Conservation (phyloP, 1,140 invertebrate genomes). For the Drosophila nigrodunni region DNA sequence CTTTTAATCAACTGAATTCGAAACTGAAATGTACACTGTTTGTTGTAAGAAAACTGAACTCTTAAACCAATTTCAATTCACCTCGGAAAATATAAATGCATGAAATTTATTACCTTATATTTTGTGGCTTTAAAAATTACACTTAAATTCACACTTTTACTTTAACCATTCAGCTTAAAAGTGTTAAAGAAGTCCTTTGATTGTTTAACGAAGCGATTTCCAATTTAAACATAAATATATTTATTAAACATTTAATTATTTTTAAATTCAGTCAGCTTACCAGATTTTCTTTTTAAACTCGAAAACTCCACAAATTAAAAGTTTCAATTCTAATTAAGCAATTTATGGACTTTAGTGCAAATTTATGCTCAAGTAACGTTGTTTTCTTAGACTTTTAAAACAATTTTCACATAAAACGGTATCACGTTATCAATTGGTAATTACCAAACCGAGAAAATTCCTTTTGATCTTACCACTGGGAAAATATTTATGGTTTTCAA, state of each 20-base stretch:
- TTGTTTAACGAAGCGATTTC: too few species aligned
- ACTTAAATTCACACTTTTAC: too few species aligned
- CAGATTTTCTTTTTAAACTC: constrained; percentile 4
- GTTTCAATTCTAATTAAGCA: constrained; percentile 13
- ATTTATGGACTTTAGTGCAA: constrained; percentile 20
- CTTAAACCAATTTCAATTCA: too few species aligned
- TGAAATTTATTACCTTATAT: background rate
- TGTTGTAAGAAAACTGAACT: background rate
- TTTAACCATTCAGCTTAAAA: too few species aligned
- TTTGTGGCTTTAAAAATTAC: background rate
- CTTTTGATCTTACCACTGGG: constrained; percentile 55
- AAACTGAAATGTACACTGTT: background rate
- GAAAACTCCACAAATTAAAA: constrained; percentile 33
- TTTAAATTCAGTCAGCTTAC: constrained; percentile 4
- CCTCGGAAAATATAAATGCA: too few species aligned
- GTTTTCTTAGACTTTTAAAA: constrained; percentile 18
- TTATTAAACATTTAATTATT: background rate
- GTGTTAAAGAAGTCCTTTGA: too few species aligned
- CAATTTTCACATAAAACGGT: constrained; percentile 54
- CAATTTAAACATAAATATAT: too few species aligned
- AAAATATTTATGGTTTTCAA: constrained; percentile 67
- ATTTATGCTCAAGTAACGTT: constrained; percentile 23
- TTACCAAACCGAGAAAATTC: constrained; percentile 58
- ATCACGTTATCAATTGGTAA: constrained; percentile 68
- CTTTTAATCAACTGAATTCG: constrained; percentile 23